Evolutionary conservation across 2,797 vertebrate species (phyloP).

Genomic region (Enteromius thamalakanensis): DNA sequence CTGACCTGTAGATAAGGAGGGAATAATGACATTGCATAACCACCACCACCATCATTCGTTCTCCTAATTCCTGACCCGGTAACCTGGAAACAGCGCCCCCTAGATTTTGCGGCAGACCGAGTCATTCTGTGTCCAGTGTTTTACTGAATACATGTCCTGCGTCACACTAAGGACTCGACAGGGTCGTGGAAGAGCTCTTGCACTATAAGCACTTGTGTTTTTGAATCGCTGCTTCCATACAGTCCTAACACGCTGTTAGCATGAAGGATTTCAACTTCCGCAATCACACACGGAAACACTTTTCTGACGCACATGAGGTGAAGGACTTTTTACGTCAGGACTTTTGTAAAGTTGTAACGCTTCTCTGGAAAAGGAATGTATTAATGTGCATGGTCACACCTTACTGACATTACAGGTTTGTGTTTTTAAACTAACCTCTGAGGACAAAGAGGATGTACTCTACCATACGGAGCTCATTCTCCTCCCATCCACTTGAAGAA

Average conservation of each 20-base stretch:
- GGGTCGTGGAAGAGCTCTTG: conserved; percentile 36
- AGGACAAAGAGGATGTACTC: conserved; percentile 35
- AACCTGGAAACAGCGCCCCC: conserved; percentile 4
- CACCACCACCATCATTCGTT: background rate
- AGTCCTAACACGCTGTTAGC: conserved; percentile 30
- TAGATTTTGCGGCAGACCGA: background rate
- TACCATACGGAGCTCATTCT: conserved; percentile 21
- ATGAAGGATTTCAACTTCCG: conserved; percentile 45
- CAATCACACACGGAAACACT: background rate
- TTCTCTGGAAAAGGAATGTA: conserved; percentile 36
- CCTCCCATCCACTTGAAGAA: conserved; percentile 36
- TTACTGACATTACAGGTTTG: conserved; percentile 41
- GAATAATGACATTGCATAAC: conserved; percentile 39
- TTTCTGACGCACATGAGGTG: conserved; percentile 25
- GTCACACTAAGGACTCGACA: conserved; percentile 15
- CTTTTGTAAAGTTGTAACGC: conserved; percentile 27
- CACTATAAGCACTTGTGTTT: conserved; percentile 49
- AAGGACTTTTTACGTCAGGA: conserved; percentile 20
- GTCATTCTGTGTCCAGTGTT: conserved; percentile 47
- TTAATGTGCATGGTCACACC: conserved; percentile 41
- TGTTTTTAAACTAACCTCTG: conserved; percentile 38
- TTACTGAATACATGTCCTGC: conserved; percentile 4
- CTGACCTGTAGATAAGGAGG: conserved; percentile 60
- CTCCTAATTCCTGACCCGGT: conserved; percentile 34
- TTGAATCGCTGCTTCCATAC: conserved; percentile 39